Evolutionary conservation across 2,888 invertebrate genomes (phyloP).

Genomic region (Psococerastis gibbosa): DNA sequence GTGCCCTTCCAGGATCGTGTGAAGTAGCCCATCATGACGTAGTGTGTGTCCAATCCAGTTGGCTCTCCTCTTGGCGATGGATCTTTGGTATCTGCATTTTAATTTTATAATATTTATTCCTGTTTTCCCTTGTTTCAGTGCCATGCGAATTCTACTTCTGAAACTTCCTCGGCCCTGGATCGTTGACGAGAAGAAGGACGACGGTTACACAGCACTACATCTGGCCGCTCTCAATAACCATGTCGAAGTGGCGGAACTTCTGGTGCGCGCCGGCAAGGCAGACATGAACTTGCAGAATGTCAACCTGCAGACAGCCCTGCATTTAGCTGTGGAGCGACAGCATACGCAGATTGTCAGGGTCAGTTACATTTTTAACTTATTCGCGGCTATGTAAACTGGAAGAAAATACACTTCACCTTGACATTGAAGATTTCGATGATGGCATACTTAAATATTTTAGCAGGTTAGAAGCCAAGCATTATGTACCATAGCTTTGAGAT

Average conservation of each 20-base stretch:
- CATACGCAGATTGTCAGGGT: constrained; percentile 94
- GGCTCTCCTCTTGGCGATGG: too few species aligned
- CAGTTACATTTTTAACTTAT: too few species aligned
- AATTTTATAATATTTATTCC: constrained; percentile 3
- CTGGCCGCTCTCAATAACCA: constrained; percentile 93
- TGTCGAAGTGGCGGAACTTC: constrained; percentile 82
- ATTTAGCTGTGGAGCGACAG: constrained; percentile 89
- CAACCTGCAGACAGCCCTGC: constrained; percentile 80
- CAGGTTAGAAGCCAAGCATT: too few species aligned
- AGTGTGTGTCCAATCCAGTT: too few species aligned
- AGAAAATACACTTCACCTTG: too few species aligned
- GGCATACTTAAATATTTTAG: too few species aligned
- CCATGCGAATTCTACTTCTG: constrained; percentile 84
- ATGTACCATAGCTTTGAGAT: too few species aligned
- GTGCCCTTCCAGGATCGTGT: too few species aligned
- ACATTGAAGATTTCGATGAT: too few species aligned
- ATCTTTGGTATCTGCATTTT: too few species aligned
- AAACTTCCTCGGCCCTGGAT: constrained; percentile 92
- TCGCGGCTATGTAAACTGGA: too few species aligned
- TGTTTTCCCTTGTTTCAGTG: constrained; percentile 39
- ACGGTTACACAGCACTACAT: constrained; percentile 92
- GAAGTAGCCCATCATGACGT: too few species aligned
- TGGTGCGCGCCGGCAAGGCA: constrained; percentile 74
- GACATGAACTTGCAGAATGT: constrained; percentile 93
- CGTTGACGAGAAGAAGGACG: constrained; percentile 96